Evolutionary conservation across 2,113 vertebrate species (phyloP), one percentile per base, ranked within the genome.

Genomic region (Parus major): DNA sequence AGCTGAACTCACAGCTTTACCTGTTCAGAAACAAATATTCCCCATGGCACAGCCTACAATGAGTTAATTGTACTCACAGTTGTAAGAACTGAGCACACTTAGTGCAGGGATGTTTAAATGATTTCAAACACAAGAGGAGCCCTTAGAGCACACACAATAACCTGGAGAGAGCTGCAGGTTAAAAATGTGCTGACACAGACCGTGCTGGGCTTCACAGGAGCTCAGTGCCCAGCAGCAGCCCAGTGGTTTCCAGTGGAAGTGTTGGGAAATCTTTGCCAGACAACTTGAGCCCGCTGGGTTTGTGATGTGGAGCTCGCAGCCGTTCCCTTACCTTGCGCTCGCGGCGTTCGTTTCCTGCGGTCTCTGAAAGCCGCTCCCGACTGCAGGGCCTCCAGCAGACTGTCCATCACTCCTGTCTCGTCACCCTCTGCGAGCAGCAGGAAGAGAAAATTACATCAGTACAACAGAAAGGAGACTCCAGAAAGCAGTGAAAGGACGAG

Each of bases 401-500:
- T 99, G 97, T 99, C 99, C 99, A 99, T 99, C 97, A 99, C 99
- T 29, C 99, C 99, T 0, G 99, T 99, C 97, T 99, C 99, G 81
- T 99, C 99, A 90, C 99, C 99, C 94, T 99, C 99, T 99, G 98
- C 24, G 75, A 96, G 91, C 10, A 90, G 88, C 44, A 92, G 86
- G 90, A 91, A 96, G 96, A 85, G 21, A 53, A 80, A 66, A 97
- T 95, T 94, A 79, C 85, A 71, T 94, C 83, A 82, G 63, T 53
- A 89, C 90, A 96, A 95, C 64, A 70, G 69, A 97, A 80, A 92
- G 91, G 92, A 94, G 82, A 71, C 65, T 81, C 91, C 1, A 19
- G 86, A 73, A 93, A 80, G 72, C 70, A 92, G 72, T 44, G 52
- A 44, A 59, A 82, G 71, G 16, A 81, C 44, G 82, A 95, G 35